Conservation (phyloP, 1,140 invertebrate genomes). For the Trachymyrmex septentrionalis region DNA sequence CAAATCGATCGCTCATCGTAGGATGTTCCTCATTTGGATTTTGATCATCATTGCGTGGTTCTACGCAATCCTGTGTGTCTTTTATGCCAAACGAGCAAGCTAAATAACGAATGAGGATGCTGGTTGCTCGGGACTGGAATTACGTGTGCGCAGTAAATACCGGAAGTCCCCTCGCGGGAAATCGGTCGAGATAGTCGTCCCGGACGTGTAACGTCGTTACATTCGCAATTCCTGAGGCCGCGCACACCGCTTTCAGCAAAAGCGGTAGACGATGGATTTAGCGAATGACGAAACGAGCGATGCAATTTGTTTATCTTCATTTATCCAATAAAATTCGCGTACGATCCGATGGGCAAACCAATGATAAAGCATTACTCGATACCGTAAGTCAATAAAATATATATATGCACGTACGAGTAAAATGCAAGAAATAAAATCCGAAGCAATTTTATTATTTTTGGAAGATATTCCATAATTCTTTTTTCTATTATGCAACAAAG, state of each 20-base stretch:
- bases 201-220: neutral
- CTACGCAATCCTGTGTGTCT: neutral
- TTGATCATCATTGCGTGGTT: slow-evolving; percentile 12
- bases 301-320: slow-evolving; percentile 6
- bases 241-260: neutral
- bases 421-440: neutral
- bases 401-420: neutral
- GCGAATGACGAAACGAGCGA: neutral
- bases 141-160: slow-evolving; percentile 26
- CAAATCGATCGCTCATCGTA: neutral
- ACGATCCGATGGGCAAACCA: neutral
- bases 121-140: neutral
- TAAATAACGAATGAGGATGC: slow-evolving; percentile 29
- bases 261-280: neutral
- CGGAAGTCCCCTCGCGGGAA: slow-evolving; percentile 26
- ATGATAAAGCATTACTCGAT: neutral
- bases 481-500: neutral
- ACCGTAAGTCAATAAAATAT: neutral
- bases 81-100: neutral
- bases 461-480: neutral
- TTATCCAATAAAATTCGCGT: neutral
- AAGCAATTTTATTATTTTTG: neutral
- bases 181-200: slow-evolving; percentile 1
- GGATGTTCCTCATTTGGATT: neutral
- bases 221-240: neutral